A percentile compares a stretch with the other conserved stretches of the same genome.
These are phyloP conservation scores for Thalassarche chlororhynchos DNA, from an alignment of 2,113 vertebrate species.

Conservation along the genomic window DNA sequence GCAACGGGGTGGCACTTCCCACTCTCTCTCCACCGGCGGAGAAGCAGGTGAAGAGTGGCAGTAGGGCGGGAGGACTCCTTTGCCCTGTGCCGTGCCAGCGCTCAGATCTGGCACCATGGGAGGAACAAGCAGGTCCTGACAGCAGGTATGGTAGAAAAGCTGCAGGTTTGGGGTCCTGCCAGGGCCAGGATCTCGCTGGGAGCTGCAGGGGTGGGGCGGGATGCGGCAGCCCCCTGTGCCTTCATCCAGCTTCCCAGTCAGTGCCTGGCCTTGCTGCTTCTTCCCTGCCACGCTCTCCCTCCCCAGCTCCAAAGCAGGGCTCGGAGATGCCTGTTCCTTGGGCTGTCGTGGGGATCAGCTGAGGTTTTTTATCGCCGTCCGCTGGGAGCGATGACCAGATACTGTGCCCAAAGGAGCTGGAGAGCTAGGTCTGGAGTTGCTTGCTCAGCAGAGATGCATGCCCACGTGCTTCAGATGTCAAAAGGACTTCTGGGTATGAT, in stretches of 20 bases:
- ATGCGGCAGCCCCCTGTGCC: not conserved
- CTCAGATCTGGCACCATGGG: not conserved
- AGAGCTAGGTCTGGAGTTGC: no score
- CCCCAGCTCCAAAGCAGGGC: not conserved
- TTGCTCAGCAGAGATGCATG: rapidly evolving
- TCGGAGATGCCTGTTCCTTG: no score
- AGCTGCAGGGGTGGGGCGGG: not conserved
- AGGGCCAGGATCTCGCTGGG: not conserved
- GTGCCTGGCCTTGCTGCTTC: rapidly evolving
- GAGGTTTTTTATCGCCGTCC: rapidly evolving
- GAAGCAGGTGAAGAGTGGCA: not conserved
- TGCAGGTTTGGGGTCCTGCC: not conserved
- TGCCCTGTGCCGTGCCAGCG: not conserved
- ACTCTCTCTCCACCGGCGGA: not conserved
- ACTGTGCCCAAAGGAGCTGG: not conserved
- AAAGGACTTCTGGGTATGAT: no score
- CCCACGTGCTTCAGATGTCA: not conserved
- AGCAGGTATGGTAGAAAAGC: not conserved
- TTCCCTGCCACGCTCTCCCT: no score
- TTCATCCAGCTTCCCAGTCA: not conserved
- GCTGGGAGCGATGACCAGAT: not conserved
- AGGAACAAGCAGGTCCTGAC: not conserved
- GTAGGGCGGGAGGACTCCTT: not conserved
- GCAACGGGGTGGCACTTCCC: not conserved
- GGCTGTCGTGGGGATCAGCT: rapidly evolving